Evolutionary conservation across 2,797 vertebrate genomes (phyloP), one percentile per base, ranked within the genome.

Genomic region (Sternotherus odoratus): DNA sequence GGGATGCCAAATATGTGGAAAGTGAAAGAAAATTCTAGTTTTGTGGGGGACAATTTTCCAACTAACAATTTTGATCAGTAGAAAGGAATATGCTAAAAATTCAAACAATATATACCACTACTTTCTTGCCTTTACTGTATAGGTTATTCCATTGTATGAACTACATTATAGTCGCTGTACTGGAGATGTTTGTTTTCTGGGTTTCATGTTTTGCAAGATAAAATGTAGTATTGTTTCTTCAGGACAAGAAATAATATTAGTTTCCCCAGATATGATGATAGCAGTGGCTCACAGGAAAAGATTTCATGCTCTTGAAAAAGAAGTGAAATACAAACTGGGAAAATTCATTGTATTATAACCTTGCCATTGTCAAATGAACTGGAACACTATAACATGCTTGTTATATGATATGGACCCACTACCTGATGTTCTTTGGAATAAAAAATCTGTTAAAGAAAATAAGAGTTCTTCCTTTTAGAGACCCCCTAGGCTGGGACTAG

Each of bases 261-360:
- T 87, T 95, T 46, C 84, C 94, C 79, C 54, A 94, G n/a, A 91
- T 88, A 48, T 84, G 57, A 77, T 90, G 46, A 95, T 95, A 96
- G 36, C 12, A 82, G 49, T 79, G 57, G 15, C 5, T 92, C 17
- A 57, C 6, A 81, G 48, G 60, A 91, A 92, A 86, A 81, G 15
- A 87, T 4, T 19, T 9, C 5, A 56, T 33, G 28, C 1, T 91
- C 92, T 95, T 91, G 8, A 69, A 24, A 39, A 84, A 93, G 93
- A 84, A 0, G 0, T 48, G 53, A 80, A 94, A 85, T 17, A 83
- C 9, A n/a, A 91, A 82, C 7, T 5, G 12, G 6, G 82, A 86
- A 91, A 87, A 49, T 1, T 79, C 3, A 36, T 50, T 89, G 36
- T 93, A 90, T 33, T 2, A 1, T 87, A 63, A 17, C 43, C 86